Evolutionary conservation across 1,140 invertebrate species (phyloP).

Genomic region (Heliconius hewitsoni): DNA sequence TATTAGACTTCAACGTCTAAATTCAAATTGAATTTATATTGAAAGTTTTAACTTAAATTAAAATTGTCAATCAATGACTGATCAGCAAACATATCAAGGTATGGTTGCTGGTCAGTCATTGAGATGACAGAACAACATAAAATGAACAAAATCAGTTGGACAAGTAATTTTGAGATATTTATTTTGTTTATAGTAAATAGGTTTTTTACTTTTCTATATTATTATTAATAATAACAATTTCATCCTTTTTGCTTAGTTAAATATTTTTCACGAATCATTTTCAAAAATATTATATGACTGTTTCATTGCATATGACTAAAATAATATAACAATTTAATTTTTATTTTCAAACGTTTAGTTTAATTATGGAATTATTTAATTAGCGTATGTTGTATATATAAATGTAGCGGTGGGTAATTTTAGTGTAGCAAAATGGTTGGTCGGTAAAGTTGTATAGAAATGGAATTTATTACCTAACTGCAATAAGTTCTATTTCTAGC

Average conservation of each 20-base stretch:
- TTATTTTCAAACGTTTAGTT: slow-evolving; percentile 1
- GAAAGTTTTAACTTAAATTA: background rate
- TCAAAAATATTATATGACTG: too few relatives aligned
- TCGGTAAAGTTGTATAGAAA: background rate
- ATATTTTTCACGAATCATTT: background rate
- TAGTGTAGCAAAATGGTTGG: slow-evolving; percentile 51
- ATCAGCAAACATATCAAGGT: background rate
- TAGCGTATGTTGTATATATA: slow-evolving; percentile 6
- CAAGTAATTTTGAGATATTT: background rate
- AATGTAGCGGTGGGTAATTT: slow-evolving; percentile 38
- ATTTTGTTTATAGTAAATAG: too few relatives aligned
- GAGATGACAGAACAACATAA: too few relatives aligned
- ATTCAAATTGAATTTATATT: background rate
- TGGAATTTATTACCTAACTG: background rate
- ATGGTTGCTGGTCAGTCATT: background rate
- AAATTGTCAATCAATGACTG: background rate
- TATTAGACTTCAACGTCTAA: background rate
- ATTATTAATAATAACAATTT: background rate
- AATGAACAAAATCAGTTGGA: background rate
- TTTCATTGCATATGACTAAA: too few relatives aligned
- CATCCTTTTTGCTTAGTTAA: background rate
- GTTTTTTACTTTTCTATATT: too few relatives aligned
- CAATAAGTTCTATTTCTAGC: slow-evolving; percentile 27
- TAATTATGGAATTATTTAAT: background rate
- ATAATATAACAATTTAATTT: too few relatives aligned